Percentiles rank a stretch among this genome's conserved stretches.
Conservation (phyloP, 2,113 vertebrate species). For the Baryphthengus martii region DNA sequence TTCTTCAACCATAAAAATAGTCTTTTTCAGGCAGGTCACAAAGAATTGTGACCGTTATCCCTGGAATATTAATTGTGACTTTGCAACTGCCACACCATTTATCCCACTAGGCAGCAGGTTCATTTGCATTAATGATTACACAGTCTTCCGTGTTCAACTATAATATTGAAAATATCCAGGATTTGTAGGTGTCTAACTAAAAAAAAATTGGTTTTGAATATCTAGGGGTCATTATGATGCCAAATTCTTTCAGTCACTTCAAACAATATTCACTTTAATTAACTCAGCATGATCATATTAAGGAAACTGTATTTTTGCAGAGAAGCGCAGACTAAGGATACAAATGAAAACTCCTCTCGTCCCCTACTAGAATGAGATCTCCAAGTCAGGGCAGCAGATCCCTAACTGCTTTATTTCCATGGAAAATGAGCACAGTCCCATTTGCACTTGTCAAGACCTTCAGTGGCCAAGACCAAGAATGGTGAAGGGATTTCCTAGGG, state of each 20-base stretch:
- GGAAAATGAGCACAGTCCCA: background rate
- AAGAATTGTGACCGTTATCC: constrained; percentile 33
- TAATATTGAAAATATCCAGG: background rate
- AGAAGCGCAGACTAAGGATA: background rate
- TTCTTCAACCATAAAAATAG: constrained; percentile 71
- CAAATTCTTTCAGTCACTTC: background rate
- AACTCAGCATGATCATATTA: background rate
- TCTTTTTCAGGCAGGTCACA: constrained; percentile 52
- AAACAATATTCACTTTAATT: background rate
- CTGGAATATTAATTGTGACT: constrained; percentile 27
- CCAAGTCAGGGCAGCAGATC: background rate
- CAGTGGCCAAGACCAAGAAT: background rate
- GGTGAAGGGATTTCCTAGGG: background rate
- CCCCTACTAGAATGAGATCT: background rate
- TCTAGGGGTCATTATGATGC: background rate
- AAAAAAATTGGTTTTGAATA: background rate
- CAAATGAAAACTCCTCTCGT: background rate
- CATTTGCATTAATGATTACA: background rate
- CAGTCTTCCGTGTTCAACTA: background rate
- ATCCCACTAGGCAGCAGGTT: background rate
- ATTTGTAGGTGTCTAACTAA: background rate
- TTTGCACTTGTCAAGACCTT: too few relatives aligned
- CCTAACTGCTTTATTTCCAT: background rate
- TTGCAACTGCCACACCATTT: background rate
- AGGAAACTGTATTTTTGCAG: background rate